These are phyloP conservation scores for Turnix velox DNA, from an alignment of 2,113 vertebrate genomes.

Conservation along the genomic window DNA sequence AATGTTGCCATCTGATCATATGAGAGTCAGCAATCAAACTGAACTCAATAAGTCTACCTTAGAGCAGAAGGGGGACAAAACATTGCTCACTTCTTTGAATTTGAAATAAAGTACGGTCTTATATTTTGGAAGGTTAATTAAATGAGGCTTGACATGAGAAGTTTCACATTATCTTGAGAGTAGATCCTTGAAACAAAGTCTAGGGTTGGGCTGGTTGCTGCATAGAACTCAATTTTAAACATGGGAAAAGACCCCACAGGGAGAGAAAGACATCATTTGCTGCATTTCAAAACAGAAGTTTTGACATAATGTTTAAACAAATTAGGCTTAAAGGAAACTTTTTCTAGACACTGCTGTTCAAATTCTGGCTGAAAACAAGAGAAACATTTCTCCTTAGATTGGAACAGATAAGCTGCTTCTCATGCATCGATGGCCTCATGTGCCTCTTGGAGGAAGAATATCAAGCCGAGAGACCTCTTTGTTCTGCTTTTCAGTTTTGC, in stretches of 20 bases:
- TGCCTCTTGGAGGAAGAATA: slow-evolving; percentile 36
- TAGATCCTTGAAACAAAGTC: background rate
- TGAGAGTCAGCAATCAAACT: background rate
- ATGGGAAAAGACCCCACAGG: background rate
- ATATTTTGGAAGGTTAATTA: background rate
- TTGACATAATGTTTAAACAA: background rate
- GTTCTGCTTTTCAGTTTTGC: slow-evolving; percentile 35
- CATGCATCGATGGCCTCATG: slow-evolving; percentile 9
- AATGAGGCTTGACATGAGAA: background rate
- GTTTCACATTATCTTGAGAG: background rate
- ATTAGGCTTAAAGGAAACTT: background rate
- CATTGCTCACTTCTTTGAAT: background rate
- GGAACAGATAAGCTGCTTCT: slow-evolving; percentile 9
- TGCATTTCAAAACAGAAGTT: background rate
- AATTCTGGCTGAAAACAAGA: slow-evolving; percentile 5
- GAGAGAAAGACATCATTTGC: background rate
- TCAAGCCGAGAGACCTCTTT: slow-evolving; percentile 16
- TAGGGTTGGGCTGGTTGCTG: background rate
- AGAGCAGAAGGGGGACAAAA: background rate
- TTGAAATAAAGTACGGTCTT: background rate
- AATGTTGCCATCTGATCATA: background rate
- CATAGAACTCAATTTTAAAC: background rate
- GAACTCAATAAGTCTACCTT: background rate
- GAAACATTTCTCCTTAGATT: background rate
- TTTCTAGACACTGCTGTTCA: background rate